Conservation (phyloP, 2,797 vertebrate species). For the Scolopax rusticola region DNA sequence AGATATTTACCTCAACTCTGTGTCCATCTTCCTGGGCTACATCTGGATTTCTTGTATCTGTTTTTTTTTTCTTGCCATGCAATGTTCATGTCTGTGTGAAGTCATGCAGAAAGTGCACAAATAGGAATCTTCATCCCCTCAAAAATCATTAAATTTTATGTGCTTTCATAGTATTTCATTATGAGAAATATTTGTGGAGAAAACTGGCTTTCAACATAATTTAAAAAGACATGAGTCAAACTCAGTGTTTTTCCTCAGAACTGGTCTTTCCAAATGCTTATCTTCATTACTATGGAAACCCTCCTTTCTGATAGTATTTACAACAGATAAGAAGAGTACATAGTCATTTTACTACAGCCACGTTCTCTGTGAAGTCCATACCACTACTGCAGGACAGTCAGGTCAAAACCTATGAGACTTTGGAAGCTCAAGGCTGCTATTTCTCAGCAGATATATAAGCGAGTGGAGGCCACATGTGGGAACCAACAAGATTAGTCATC, state of each 20-base stretch:
- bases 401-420: background rate
- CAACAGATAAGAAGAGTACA: background rate
- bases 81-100: background rate
- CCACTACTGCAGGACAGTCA: background rate
- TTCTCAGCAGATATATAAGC: background rate
- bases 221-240: background rate
- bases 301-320: background rate
- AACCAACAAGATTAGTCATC: conserved; percentile 50
- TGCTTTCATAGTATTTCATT: background rate
- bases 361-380: background rate
- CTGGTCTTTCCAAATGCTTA: conserved; percentile 15
- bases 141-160: background rate
- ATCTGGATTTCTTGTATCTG: background rate
- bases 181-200: background rate
- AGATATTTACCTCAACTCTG: background rate
- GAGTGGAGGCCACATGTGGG: background rate
- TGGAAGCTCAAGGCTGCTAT: background rate
- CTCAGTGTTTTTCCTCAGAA: conserved; percentile 2
- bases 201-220: background rate
- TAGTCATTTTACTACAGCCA: background rate
- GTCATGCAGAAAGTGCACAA: background rate
- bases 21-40: background rate
- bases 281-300: conserved; percentile 9
- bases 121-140: background rate
- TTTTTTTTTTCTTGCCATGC: background rate